phyloP scores from a whole-genome alignment of 1,140 invertebrate species.

The Lordiphosa collinella region DNA sequence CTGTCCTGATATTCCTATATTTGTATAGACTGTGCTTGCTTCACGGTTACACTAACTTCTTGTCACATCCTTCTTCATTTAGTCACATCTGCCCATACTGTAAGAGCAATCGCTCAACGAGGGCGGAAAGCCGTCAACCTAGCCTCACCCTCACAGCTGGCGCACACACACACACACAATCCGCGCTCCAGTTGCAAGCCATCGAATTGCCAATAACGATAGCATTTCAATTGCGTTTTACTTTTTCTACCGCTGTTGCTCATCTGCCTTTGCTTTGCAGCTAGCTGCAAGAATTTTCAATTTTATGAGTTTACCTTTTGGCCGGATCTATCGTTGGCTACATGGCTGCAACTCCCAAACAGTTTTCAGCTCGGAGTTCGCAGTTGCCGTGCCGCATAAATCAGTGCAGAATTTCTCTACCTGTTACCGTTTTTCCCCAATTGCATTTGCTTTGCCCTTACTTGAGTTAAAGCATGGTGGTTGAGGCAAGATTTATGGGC shows the following conservation, averaged over 20 bases:
- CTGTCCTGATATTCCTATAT: no score
- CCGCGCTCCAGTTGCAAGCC: conserved; percentile 11
- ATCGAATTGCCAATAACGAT: conserved; percentile 54
- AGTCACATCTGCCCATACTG: no score
- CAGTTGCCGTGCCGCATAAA: conserved; percentile 45
- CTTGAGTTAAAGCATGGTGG: conserved; percentile 39
- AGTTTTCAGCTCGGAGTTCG: conserved; percentile 45
- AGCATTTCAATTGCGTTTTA: conserved; percentile 49
- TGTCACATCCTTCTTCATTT: no score
- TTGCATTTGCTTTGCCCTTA: conserved; percentile 43
- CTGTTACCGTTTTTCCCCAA: conserved; percentile 11
- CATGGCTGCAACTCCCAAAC: conserved; percentile 13
- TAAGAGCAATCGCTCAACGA: no score
- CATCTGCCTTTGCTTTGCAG: conserved; percentile 26
- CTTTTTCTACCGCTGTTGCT: conserved; percentile 11
- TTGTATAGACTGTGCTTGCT: no score
- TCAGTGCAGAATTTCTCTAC: conserved; percentile 32
- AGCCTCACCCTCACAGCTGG: neutral
- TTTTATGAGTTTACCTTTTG: conserved; percentile 55
- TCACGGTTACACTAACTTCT: no score
- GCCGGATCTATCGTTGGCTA: conserved; percentile 5
- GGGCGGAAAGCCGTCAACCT: neutral
- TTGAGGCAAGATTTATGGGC: neutral
- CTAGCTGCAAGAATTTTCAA: conserved; percentile 56
- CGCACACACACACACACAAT: conserved; percentile 5